These are phyloP conservation scores for Aleiodes sp. DNA, from an alignment of 1,140 invertebrate species.

Conservation along the genomic window DNA sequence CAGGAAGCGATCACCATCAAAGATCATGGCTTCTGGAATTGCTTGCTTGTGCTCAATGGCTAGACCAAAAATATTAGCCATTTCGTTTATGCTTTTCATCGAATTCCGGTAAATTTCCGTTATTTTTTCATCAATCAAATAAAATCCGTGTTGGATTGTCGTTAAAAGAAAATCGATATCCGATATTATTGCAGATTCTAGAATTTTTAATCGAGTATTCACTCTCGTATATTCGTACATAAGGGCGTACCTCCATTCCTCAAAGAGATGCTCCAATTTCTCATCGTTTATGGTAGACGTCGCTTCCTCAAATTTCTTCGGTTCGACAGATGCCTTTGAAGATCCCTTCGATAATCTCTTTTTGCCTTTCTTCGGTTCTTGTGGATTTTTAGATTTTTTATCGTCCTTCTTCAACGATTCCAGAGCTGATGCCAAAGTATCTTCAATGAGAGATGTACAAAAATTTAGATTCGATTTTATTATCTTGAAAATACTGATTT, in stretches of 20 bases:
- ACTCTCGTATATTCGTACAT: slow-evolving; percentile 67
- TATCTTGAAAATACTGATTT: slow-evolving; percentile 21
- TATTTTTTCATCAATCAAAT: slow-evolving; percentile 7
- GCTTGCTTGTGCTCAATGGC: slow-evolving; percentile 67
- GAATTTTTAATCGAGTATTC: slow-evolving; percentile 59
- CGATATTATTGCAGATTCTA: slow-evolving; percentile 53
- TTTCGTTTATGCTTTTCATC: slow-evolving; percentile 66
- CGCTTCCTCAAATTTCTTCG: neutral
- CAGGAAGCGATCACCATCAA: slow-evolving; percentile 63
- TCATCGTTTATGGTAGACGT: slow-evolving; percentile 1
- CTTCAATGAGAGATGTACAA: slow-evolving; percentile 31
- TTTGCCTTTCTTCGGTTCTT: slow-evolving; percentile 4
- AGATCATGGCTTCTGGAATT: slow-evolving; percentile 61
- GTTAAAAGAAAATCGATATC: slow-evolving; percentile 64
- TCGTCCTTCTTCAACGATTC: slow-evolving; percentile 35
- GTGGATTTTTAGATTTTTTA: neutral
- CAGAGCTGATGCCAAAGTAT: neutral
- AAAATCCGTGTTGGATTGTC: slow-evolving; percentile 48
- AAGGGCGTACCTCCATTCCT: slow-evolving; percentile 68
- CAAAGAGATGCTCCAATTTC: neutral
- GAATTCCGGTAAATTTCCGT: slow-evolving; percentile 63
- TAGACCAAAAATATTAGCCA: slow-evolving; percentile 66
- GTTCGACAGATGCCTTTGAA: neutral
- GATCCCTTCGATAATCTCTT: slow-evolving; percentile 10
- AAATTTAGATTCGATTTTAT: slow-evolving; percentile 31